Evolutionary conservation across 2,797 vertebrate genomes (phyloP), one percentile per base, ranked within the genome.

Genomic region (Acestrorhynchus altus): DNA sequence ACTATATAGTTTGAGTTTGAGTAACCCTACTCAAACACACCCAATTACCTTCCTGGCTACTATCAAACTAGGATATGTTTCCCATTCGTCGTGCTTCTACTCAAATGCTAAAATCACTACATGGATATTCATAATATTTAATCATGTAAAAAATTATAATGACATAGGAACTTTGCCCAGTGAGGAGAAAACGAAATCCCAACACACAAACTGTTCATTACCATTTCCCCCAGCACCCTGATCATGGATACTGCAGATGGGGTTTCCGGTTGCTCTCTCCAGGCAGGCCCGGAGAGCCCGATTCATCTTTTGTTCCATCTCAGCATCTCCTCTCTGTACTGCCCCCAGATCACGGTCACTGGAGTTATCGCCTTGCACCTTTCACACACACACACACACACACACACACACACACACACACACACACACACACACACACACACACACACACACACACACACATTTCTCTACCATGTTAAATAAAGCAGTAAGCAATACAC

Each of bases 291-390:
- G 88, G 35, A 98, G 92, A 64, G 95, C 94, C 0, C 97, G 92
- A 82, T 98, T 98, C 96, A 98, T 96, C 87, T 97, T 97, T 88
- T 98, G 97, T 88, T 97, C 96, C 97, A 98, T 98, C 86, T 98
- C 97, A 0, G 97, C 93, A 13, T 97, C 96, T 11, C 97, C 97
- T 24, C 96, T 91, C 77, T 98, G 97, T 70, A 98, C 97, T 0
- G 96, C 97, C 0, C 95, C 95, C 11, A 95, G 91, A 83, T 98
- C 97, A 78, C 96, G 87, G 16, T 94, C 92, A 0, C 92, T 95
- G 71, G 92, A 88, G 12, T 96, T 97, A 83, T 98, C 97, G 5
- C 96, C 97, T 81, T 98, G 97, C 0, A 98, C 95, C 96, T 97
- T 79, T 0, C 15, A 54, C 51, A 69, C 0, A 10, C 51, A 65